phyloP scores from a whole-genome alignment of 2,888 invertebrate species.

The Drosophila greeni region DNA sequence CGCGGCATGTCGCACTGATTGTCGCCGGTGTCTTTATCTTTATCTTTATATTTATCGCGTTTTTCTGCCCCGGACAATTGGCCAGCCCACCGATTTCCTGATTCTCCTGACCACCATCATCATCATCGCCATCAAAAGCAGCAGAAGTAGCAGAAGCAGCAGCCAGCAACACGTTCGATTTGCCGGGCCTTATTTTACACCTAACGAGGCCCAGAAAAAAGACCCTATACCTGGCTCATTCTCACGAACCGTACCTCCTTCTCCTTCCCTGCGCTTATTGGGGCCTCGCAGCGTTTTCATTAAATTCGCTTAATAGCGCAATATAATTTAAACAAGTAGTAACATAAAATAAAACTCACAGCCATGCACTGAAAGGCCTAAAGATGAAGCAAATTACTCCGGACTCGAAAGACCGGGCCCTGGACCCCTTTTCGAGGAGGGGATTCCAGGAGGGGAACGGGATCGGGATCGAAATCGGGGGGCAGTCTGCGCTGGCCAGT shows the following conservation, averaged over 20 bases:
- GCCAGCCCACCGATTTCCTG: constrained; percentile 2
- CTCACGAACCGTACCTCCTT: constrained; percentile 18
- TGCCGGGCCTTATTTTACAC: constrained; percentile 72
- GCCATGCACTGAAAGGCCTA: constrained; percentile 67
- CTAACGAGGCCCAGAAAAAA: constrained; percentile 46
- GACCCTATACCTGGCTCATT: constrained; percentile 16
- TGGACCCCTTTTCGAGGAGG: constrained; percentile 1
- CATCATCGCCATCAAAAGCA: constrained; percentile 11
- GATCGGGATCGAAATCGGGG: background rate
- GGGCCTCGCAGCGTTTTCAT: constrained; percentile 75
- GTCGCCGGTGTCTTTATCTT: constrained; percentile 44
- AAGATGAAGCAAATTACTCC: constrained; percentile 66
- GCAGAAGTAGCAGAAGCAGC: constrained; percentile 3
- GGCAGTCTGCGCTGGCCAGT: constrained; percentile 46
- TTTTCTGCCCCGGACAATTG: constrained; percentile 39
- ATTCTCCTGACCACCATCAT: constrained; percentile 8
- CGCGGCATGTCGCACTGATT: constrained; percentile 59
- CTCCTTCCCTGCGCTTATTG: constrained; percentile 20
- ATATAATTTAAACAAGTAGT: constrained; percentile 76
- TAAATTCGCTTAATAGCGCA: constrained; percentile 76
- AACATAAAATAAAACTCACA: constrained; percentile 75
- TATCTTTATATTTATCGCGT: constrained; percentile 47
- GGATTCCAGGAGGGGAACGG: constrained; percentile 6
- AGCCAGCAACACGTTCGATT: constrained; percentile 43
- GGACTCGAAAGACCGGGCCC: constrained; percentile 25